Conservation (phyloP, 2,113 vertebrate species). For the Epinephelus lanceolatus region DNA sequence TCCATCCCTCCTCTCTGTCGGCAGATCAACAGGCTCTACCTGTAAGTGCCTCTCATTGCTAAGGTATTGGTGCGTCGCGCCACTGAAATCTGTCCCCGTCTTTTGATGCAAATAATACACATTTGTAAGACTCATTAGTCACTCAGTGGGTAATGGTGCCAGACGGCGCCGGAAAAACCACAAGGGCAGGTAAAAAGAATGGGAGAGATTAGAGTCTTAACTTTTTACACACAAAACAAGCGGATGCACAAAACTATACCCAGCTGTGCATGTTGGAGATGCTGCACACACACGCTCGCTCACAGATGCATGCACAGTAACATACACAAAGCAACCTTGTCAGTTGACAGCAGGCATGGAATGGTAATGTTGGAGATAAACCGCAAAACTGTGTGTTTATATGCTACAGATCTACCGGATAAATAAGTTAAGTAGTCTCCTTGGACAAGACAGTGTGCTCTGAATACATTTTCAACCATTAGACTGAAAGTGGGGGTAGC, state of each 20-base stretch:
- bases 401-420: slow-evolving; percentile 29
- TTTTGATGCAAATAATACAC: slow-evolving; percentile 77
- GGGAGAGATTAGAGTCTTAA: slow-evolving; percentile 37
- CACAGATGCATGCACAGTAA: slow-evolving; percentile 8
- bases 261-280: not conserved
- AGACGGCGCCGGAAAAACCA: slow-evolving; percentile 57
- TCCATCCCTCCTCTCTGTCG: slow-evolving; percentile 2
- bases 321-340: slow-evolving; percentile 1
- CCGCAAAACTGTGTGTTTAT: slow-evolving; percentile 16
- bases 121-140: slow-evolving; percentile 79
- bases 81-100: slow-evolving; percentile 62
- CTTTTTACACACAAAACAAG: slow-evolving; percentile 35
- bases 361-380: slow-evolving; percentile 19
- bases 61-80: not conserved
- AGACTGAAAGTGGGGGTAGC: not conserved
- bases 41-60: slow-evolving; percentile 50
- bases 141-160: slow-evolving; percentile 72
- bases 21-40: slow-evolving; percentile 61
- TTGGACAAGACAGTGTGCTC: slow-evolving; percentile 24
- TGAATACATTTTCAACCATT: slow-evolving; percentile 18
- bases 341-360: slow-evolving; percentile 15
- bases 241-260: not conserved
- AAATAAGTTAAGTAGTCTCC: slow-evolving; percentile 32
- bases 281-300: slow-evolving; percentile 1
- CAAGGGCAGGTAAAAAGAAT: slow-evolving; percentile 60